phyloP scores from a whole-genome alignment of 2,113 vertebrate genomes.

The Sigmodon hispidus region DNA sequence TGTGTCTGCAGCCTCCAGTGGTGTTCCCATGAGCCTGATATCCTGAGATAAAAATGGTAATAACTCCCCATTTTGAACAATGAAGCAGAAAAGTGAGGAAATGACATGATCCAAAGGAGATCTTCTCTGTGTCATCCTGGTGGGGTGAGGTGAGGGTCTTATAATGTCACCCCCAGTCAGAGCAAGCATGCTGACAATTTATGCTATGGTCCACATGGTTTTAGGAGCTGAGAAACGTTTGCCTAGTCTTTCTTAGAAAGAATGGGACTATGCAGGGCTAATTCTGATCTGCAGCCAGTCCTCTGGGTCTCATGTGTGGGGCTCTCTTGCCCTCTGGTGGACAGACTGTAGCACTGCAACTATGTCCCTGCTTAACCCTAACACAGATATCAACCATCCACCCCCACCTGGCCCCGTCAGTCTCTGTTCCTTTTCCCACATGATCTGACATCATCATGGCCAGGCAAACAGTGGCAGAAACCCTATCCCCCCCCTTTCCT shows the following conservation, averaged over 20 bases:
- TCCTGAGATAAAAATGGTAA: neutral
- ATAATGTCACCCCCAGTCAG: neutral
- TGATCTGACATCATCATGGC: neutral
- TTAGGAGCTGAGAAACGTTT: neutral
- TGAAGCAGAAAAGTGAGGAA: neutral
- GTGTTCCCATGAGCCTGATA: neutral
- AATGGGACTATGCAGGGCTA: neutral
- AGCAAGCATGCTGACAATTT: neutral
- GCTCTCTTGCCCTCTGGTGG: constrained; percentile 84
- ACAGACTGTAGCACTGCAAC: neutral
- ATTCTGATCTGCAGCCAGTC: neutral
- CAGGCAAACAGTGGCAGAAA: neutral
- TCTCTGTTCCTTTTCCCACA: neutral
- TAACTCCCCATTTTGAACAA: neutral
- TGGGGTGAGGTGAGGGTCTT: neutral
- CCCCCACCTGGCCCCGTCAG: neutral
- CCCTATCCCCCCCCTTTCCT: neutral
- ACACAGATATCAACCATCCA: accelerated
- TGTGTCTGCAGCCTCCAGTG: accelerated
- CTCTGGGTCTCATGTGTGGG: neutral
- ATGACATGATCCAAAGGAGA: neutral
- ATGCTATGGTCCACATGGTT: accelerated
- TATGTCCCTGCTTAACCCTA: neutral
- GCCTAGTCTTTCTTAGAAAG: neutral
- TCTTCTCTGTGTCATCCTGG: neutral